phyloP scores from a whole-genome alignment of 2,888 invertebrate species.

The Chouioia cunea region DNA sequence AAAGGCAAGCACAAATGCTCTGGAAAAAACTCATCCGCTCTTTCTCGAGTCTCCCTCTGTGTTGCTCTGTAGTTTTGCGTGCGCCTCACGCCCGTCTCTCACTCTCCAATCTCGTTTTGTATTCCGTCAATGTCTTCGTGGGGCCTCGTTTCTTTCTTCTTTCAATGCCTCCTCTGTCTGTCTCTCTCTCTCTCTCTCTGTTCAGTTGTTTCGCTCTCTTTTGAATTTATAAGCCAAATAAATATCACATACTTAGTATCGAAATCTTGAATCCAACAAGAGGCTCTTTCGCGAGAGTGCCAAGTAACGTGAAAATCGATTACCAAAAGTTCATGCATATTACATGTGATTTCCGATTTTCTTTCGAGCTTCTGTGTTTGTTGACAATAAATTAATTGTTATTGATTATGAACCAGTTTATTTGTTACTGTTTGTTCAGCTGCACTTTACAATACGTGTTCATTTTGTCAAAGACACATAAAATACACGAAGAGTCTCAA shows the following conservation, averaged over 20 bases:
- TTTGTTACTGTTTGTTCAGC: no score
- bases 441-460: no score
- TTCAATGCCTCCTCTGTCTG: constrained; percentile 16
- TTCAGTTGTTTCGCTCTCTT: neutral
- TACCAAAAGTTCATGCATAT: no score
- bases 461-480: no score
- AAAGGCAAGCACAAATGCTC: constrained; percentile 61
- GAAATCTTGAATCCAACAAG: constrained; percentile 20
- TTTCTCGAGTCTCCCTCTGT: no score
- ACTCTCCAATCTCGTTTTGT: constrained; percentile 57
- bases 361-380: no score
- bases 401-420: no score
- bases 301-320: no score
- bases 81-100: constrained; percentile 38
- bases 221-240: constrained; percentile 24
- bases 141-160: constrained; percentile 44
- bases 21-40: constrained; percentile 47
- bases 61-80: constrained; percentile 28
- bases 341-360: no score
- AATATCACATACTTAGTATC: constrained; percentile 18
- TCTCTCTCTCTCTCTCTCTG: neutral
- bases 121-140: constrained; percentile 60
- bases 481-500: no score
- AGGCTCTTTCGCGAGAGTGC: constrained; percentile 12
- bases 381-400: no score